Evolutionary conservation across 2,888 invertebrate species (phyloP).

Genomic region (Apodemia hepburni): DNA sequence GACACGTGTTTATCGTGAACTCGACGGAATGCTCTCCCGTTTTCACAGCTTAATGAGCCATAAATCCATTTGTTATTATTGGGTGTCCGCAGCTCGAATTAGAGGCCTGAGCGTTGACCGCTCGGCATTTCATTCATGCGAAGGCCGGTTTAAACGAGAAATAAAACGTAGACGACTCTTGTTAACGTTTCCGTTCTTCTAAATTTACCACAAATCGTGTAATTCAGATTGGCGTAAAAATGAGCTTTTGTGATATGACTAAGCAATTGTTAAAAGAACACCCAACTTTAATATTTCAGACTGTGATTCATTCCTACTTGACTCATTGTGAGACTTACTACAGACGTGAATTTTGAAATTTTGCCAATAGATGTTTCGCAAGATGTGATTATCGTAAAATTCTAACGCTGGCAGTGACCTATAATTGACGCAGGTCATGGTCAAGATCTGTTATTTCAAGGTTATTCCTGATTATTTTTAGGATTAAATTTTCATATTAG

Average conservation of each 20-base stretch:
- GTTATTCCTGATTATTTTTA: slow-evolving; percentile 18
- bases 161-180: slow-evolving; percentile 39
- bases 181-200: slow-evolving; percentile 69
- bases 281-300: slow-evolving; percentile 41
- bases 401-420: slow-evolving; percentile 67
- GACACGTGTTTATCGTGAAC: slow-evolving; percentile 49
- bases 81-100: slow-evolving; percentile 48
- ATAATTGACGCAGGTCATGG: slow-evolving; percentile 65
- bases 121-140: slow-evolving; percentile 67
- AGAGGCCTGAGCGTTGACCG: slow-evolving; percentile 50
- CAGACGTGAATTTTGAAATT: slow-evolving; percentile 75
- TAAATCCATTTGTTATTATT: slow-evolving; percentile 60
- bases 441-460: slow-evolving; percentile 47
- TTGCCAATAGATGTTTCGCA: slow-evolving; percentile 73
- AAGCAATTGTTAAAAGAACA: slow-evolving; percentile 41
- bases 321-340: slow-evolving; percentile 68
- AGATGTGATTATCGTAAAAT: slow-evolving; percentile 71
- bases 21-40: slow-evolving; percentile 39
- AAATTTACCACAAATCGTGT: slow-evolving; percentile 57
- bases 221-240: slow-evolving; percentile 37
- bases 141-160: slow-evolving; percentile 58
- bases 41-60: slow-evolving; percentile 53
- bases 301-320: slow-evolving; percentile 51
- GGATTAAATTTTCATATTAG: neutral
- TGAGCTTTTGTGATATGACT: slow-evolving; percentile 25